phyloP scores from a whole-genome alignment of 2,888 invertebrate genomes.

The Scaptomyza tumidula region DNA sequence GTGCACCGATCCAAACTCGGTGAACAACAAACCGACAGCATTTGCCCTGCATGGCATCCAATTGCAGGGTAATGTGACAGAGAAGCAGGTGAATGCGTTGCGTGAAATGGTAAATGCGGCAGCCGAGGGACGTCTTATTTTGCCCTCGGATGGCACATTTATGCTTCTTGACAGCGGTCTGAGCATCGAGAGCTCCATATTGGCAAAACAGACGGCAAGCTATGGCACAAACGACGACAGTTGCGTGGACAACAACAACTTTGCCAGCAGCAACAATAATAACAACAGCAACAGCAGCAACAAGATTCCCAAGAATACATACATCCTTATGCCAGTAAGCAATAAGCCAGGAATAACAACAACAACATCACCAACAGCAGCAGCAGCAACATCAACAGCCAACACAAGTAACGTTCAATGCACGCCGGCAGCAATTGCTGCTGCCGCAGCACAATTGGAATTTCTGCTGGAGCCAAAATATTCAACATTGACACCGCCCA shows the following conservation, averaged over 20 bases:
- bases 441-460: slow-evolving; percentile 61
- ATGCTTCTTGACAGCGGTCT: slow-evolving; percentile 84
- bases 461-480: slow-evolving; percentile 82
- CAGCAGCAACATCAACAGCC: slow-evolving; percentile 16
- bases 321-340: not conserved
- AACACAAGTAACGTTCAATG: slow-evolving; percentile 14
- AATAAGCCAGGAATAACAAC: slow-evolving; percentile 5
- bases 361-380: not conserved
- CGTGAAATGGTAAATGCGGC: slow-evolving; percentile 84
- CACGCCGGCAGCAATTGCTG: slow-evolving; percentile 53
- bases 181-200: slow-evolving; percentile 84
- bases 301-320: slow-evolving; percentile 12
- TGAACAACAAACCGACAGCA: slow-evolving; percentile 84
- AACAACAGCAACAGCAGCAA: slow-evolving; percentile 11
- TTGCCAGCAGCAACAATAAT: not conserved
- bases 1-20: slow-evolving; percentile 85
- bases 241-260: slow-evolving; percentile 7
- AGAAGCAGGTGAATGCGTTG: slow-evolving; percentile 84
- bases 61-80: slow-evolving; percentile 84
- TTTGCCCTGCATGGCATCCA: slow-evolving; percentile 85
- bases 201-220: slow-evolving; percentile 54
- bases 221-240: slow-evolving; percentile 8
- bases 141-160: slow-evolving; percentile 84
- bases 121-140: slow-evolving; percentile 84
- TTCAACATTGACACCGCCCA: slow-evolving; percentile 67